phyloP scores from a whole-genome alignment of 2,888 invertebrate genomes.

The Latrodectus elegans region DNA sequence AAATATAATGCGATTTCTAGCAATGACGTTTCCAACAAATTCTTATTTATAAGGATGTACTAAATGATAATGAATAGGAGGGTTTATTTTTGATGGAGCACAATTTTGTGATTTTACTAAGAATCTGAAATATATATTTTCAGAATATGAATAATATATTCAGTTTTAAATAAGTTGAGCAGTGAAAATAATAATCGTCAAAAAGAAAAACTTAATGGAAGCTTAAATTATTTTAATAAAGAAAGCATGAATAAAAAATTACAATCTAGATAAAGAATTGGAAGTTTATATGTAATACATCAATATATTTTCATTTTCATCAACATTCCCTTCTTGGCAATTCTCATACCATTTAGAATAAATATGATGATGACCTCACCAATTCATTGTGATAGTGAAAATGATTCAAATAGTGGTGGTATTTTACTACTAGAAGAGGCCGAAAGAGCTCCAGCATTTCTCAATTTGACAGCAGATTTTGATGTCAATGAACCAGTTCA shows the following conservation, averaged over 20 bases:
- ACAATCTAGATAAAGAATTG: not conserved
- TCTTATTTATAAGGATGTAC: too few relatives aligned
- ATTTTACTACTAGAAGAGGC: conserved; percentile 22
- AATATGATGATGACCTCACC: not conserved
- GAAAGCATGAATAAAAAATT: not conserved
- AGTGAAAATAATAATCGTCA: not conserved
- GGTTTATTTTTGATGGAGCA: conserved; percentile 10
- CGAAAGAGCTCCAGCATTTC: conserved; percentile 21
- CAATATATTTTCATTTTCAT: not conserved
- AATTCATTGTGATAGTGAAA: not conserved
- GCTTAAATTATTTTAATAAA: not conserved
- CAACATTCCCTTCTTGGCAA: not conserved
- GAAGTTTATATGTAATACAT: not conserved
- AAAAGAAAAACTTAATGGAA: too few relatives aligned
- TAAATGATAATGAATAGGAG: not conserved
- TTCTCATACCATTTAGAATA: not conserved
- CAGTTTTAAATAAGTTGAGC: not conserved
- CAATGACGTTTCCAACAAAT: too few relatives aligned
- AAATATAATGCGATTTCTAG: too few relatives aligned
- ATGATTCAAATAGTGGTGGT: not conserved
- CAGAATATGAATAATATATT: too few relatives aligned
- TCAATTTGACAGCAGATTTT: not conserved
- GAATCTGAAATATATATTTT: not conserved
- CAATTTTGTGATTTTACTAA: conserved; percentile 16
- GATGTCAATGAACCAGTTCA: not conserved